Base-by-base conservation (phyloP, 1,140 invertebrate species). In the Lepidostoma basale region DNA sequence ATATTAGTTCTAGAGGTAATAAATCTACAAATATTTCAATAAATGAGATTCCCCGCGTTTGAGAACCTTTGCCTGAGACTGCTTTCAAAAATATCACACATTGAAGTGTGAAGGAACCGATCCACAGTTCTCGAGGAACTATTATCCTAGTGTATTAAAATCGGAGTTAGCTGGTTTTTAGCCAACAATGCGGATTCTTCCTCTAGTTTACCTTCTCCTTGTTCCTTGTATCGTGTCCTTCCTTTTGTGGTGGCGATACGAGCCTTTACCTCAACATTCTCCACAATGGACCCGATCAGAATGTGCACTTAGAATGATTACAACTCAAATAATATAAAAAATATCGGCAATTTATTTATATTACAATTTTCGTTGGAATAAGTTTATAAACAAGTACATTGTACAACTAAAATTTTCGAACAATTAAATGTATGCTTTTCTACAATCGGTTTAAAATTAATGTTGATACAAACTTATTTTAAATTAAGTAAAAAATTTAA, bases 241-340 rank as follows among this genome's bases (percentile, higher is more conserved):
- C n/a, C 28, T 56, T 47, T 59, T 59, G 56, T 59, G 18, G 40
- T 14, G 18, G 40, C 9, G 28, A 23, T 40, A 8, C n/a, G 30
- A 12, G 30, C 18, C 39, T 39, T 59, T 9, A 14, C 18, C 14
- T 22, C 56, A 39, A 42, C 18, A 59, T 39, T 59, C 8, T 28
- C 18, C 14, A 39, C 56, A 39, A 42, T 39, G 56, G 42, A 25
- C 18, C 40, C 23, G 36, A 20, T 42, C 20, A 40, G 56, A 59
- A 59, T 59, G 56, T 42, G 56, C 56, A 59, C 56, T 59, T 59
- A 12, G 56, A 12, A 59, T 59, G 40, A 40, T 40, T 12, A 59
- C 36, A 8, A n/a, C n/a, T n/a, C n/a, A n/a, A n/a, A n/a, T n/a
- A n/a, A n/a, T n/a, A n/a, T n/a, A n/a, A n/a, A n/a, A n/a, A n/a